Evolutionary conservation across 1,140 invertebrate species (phyloP).

Genomic region (Rhagoletis zephyria): DNA sequence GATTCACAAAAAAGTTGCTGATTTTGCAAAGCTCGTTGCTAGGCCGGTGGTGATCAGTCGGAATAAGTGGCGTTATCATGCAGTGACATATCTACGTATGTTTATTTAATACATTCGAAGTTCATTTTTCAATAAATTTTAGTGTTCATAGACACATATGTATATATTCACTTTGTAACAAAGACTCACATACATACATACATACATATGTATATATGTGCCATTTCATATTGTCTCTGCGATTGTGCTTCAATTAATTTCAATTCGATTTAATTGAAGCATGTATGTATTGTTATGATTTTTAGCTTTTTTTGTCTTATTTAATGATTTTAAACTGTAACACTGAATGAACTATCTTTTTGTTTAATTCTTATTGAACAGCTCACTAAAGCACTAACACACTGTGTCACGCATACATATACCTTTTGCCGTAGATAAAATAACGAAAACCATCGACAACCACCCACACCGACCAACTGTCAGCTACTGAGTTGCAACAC

Average conservation of each 20-base stretch:
- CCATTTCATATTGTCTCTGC: conserved; percentile 22
- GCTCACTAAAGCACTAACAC: conserved; percentile 62
- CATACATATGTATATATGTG: not conserved
- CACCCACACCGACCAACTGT: conserved; percentile 69
- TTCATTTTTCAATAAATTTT: not conserved
- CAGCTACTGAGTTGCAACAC: conserved; percentile 66
- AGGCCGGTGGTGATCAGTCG: too few relatives aligned
- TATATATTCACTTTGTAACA: not conserved
- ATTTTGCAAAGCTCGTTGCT: not conserved
- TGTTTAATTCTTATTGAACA: conserved; percentile 13
- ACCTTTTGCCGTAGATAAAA: not conserved
- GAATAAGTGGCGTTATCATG: too few relatives aligned
- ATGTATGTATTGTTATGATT: not conserved
- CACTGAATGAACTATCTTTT: conserved; percentile 10
- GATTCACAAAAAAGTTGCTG: not conserved
- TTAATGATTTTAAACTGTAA: not conserved
- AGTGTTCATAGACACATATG: not conserved
- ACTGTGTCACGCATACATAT: conserved; percentile 39
- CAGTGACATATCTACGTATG: not conserved
- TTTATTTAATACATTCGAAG: not conserved
- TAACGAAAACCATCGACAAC: conserved; percentile 56
- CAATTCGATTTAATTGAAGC: conserved; percentile 42
- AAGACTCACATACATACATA: not conserved
- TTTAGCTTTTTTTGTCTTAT: not conserved
- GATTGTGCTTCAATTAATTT: conserved; percentile 38